Conservation (phyloP, 2,113 vertebrate species). For the Antigone vipio region DNA sequence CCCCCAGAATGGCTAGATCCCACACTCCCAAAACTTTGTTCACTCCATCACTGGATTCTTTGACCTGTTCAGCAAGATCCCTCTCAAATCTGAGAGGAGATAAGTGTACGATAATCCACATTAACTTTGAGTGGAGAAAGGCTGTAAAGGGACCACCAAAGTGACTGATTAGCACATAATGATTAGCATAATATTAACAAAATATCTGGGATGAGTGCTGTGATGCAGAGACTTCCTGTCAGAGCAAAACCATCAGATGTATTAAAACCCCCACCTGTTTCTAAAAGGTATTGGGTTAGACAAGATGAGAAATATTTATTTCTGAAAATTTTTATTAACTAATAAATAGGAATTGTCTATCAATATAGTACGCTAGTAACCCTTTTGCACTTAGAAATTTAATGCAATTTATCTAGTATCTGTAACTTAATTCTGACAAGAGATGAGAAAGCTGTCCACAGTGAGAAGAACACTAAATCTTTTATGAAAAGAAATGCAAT, state of each 20-base stretch:
- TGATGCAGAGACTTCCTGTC: not conserved
- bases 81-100: not conserved
- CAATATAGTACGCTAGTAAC: not conserved
- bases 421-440: not conserved
- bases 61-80: not conserved
- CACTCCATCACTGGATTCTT: not conserved
- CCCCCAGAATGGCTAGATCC: not conserved
- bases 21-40: not conserved
- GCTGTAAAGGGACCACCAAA: not conserved
- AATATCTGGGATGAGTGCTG: not conserved
- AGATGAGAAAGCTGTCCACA: not conserved
- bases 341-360: not conserved
- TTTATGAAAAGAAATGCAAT: not conserved
- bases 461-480: not conserved
- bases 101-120: accelerated
- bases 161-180: not conserved
- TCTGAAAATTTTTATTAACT: not conserved
- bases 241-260: not conserved
- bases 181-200: not conserved
- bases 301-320: not conserved
- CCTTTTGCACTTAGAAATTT: not conserved
- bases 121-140: not conserved
- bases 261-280: accelerated
- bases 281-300: not conserved
- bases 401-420: not conserved